Conservation (phyloP, 2,113 vertebrate genomes). For the Synodontis membranacea region DNA sequence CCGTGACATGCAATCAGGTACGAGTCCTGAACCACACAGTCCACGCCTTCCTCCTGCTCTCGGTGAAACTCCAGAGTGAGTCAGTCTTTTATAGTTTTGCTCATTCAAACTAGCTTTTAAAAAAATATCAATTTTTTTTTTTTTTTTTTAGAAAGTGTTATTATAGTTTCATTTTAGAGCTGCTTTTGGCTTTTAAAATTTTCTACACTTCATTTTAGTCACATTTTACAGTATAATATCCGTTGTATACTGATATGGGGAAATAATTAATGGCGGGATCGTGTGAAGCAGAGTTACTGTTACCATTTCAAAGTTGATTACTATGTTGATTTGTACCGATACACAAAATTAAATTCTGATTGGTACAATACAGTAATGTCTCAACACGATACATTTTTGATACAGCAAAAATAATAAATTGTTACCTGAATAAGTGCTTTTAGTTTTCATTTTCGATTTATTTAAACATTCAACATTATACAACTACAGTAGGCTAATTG, state of each 20-base stretch:
- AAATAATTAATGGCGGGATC: background rate
- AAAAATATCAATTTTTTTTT: background rate
- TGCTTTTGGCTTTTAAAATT: background rate
- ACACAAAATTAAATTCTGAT: no score
- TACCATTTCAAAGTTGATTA: background rate
- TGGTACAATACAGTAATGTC: no score
- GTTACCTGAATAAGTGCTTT: no score
- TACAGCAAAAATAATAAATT: no score
- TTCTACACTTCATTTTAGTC: background rate
- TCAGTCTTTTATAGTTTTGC: background rate
- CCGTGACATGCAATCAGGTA: background rate
- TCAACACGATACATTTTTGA: no score
- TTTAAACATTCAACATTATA: no score
- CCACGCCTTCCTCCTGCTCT: conserved; percentile 20
- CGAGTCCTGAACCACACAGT: conserved; percentile 31
- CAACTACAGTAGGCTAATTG: no score
- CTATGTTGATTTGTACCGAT: no score
- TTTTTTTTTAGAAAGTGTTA: background rate
- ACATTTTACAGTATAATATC: background rate
- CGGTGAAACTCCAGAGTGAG: conserved; percentile 37
- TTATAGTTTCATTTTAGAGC: background rate
- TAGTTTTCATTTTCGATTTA: no score
- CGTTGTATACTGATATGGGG: background rate
- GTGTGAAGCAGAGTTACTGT: background rate
- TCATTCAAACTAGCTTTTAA: background rate